Conservation (phyloP, 2,797 vertebrate genomes). For the Artibeus lituratus region DNA sequence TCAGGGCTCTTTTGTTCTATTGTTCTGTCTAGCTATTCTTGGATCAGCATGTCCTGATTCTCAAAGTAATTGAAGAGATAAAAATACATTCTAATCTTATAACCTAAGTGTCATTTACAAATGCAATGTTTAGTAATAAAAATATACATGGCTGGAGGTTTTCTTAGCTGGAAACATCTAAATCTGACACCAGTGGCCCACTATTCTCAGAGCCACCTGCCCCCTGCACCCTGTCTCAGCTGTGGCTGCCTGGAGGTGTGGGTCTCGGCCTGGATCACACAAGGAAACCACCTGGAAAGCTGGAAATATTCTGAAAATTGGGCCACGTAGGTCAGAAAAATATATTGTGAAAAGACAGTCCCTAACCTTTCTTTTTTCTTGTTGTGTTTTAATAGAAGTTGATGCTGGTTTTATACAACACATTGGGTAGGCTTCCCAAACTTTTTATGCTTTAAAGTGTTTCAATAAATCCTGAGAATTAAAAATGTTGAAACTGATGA, state of each 20-base stretch:
- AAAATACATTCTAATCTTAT: conserved; percentile 27
- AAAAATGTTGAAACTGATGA: background rate
- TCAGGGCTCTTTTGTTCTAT: background rate
- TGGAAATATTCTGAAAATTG: background rate
- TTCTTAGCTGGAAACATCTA: background rate
- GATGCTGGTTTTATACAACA: background rate
- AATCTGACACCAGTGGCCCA: background rate
- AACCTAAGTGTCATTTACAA: background rate
- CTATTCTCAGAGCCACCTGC: background rate
- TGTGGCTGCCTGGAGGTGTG: background rate
- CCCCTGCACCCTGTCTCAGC: background rate
- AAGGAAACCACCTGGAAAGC: background rate
- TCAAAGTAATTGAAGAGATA: conserved; percentile 34
- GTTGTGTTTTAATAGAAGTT: background rate
- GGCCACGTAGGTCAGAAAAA: background rate
- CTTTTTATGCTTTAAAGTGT: background rate
- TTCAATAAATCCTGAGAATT: background rate
- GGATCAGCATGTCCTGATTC: background rate
- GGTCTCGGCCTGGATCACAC: background rate
- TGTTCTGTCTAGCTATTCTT: conserved; percentile 1
- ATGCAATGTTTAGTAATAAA: conserved; percentile 8
- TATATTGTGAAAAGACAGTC: background rate
- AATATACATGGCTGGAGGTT: background rate
- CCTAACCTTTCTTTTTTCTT: background rate
- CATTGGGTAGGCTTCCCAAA: background rate